Conservation (phyloP, 2,888 invertebrate genomes). For the Drosophila kokeensis region DNA sequence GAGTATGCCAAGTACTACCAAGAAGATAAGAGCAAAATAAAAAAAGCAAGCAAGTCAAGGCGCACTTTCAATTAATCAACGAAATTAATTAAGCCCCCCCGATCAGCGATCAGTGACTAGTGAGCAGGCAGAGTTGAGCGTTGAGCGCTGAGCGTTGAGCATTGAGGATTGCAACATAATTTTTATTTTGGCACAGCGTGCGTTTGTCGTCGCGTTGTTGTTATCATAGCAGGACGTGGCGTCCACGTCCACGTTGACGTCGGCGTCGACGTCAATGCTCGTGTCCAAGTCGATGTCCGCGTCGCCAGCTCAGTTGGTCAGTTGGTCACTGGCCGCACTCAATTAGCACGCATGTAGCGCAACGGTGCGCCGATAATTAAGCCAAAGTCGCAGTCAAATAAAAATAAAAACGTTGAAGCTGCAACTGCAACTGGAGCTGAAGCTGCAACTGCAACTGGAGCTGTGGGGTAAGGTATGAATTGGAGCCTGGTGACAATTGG, state of each 20-base stretch:
- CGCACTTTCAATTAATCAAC: conserved; percentile 80
- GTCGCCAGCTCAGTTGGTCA: conserved; percentile 58
- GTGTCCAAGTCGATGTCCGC: conserved; percentile 45
- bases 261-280: conserved; percentile 30
- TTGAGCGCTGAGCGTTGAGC: conserved; percentile 19
- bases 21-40: conserved; percentile 6
- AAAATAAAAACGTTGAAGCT: not conserved
- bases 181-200: conserved; percentile 75
- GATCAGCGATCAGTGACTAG: conserved; percentile 40
- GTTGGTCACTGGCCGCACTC: conserved; percentile 69
- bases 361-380: conserved; percentile 75
- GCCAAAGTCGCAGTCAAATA: conserved; percentile 23
- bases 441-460: conserved; percentile 14
- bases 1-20: conserved; percentile 14
- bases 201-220: conserved; percentile 77
- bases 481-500: conserved; percentile 70
- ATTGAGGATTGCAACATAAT: conserved; percentile 71
- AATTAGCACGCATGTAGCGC: conserved; percentile 82
- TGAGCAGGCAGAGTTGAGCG: conserved; percentile 58
- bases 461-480: conserved; percentile 6
- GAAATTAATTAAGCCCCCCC: conserved; percentile 75
- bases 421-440: conserved; percentile 11
- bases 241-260: conserved; percentile 28
- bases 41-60: conserved; percentile 40
- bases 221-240: conserved; percentile 71